These are phyloP conservation scores for Phrynosoma platyrhinos DNA, from an alignment of 2,113 vertebrate genomes.

Conservation along the genomic window DNA sequence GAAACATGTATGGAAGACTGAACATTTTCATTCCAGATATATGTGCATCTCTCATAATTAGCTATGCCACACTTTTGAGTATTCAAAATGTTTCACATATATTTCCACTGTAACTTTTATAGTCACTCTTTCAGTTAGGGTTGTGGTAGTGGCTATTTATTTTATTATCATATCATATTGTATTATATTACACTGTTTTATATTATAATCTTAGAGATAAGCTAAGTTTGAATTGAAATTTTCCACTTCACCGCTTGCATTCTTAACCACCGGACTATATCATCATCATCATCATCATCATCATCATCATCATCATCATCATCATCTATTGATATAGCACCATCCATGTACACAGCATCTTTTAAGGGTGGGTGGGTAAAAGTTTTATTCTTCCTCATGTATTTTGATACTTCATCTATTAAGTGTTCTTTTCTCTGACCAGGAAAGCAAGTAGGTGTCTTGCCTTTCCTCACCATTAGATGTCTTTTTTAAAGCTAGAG, in stretches of 20 bases:
- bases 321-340: not conserved
- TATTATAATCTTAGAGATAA: not conserved
- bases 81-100: not conserved
- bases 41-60: not conserved
- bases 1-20: not conserved
- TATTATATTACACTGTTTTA: too few species aligned
- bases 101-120: not conserved
- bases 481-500: not conserved
- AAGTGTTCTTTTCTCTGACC: not conserved
- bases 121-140: not conserved
- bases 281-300: not conserved
- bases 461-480: not conserved
- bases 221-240: not conserved
- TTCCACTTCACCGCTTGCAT: not conserved
- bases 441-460: not conserved
- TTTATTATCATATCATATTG: too few species aligned
- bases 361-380: not conserved
- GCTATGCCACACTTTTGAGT: not conserved
- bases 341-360: not conserved
- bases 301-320: too few species aligned
- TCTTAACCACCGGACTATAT: not conserved
- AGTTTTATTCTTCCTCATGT: not conserved
- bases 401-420: not conserved
- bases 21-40: not conserved
- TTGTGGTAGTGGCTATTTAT: not conserved